A percentile compares a stretch with the other conserved stretches of the same genome.
Conservation (phyloP, 2,113 vertebrate species). For the Nyctereutes procyonoides region DNA sequence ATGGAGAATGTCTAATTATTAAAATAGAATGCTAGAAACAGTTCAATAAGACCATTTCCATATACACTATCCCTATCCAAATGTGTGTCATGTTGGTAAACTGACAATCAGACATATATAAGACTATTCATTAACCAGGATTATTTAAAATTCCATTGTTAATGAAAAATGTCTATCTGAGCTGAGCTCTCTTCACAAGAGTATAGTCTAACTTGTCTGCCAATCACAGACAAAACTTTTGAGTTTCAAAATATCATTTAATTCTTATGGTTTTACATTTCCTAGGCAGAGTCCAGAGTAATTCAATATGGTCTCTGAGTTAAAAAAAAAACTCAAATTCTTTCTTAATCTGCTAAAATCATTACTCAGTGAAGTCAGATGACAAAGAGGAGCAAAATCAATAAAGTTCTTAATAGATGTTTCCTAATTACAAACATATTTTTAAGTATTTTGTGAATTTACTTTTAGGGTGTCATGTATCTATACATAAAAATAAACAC, state of each 20-base stretch:
- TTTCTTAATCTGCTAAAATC: background rate
- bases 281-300: background rate
- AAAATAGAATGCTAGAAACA: background rate
- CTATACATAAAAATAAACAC: background rate
- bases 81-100: background rate
- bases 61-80: background rate
- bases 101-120: background rate
- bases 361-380: background rate
- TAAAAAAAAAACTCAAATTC: conserved; percentile 8
- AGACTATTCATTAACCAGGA: background rate
- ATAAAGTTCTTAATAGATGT: background rate
- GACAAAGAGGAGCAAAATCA: background rate
- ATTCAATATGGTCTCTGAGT: conserved; percentile 17
- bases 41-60: background rate
- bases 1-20: background rate
- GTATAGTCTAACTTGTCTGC: background rate
- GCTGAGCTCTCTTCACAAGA: background rate
- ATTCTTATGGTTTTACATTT: conserved; percentile 41
- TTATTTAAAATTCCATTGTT: background rate
- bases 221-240: background rate
- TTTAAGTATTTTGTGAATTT: background rate
- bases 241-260: conserved; percentile 39
- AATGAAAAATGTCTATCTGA: background rate
- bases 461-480: background rate
- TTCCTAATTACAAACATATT: background rate